phyloP scores from a whole-genome alignment of 2,888 invertebrate genomes.

The Tinea semifulvella region DNA sequence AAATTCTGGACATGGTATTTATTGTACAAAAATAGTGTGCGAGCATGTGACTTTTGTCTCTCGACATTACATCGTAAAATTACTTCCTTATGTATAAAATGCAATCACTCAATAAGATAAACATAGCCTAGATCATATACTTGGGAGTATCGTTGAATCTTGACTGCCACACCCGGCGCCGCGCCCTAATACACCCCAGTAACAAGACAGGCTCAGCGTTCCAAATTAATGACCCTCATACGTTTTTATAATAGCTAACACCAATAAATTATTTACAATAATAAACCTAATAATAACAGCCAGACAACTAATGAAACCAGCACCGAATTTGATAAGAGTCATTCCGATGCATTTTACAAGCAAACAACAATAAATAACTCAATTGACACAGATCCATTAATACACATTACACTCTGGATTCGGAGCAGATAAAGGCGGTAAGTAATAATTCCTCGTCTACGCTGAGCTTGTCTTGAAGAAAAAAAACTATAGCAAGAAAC shows the following conservation, averaged over 20 bases:
- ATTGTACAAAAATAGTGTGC: conserved; percentile 68
- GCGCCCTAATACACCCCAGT: conserved; percentile 24
- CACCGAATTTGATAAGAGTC: conserved; percentile 10
- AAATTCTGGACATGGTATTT: conserved; percentile 60
- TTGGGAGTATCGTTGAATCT: conserved; percentile 60
- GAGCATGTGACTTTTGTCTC: conserved; percentile 61
- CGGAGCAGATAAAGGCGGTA: conserved; percentile 38
- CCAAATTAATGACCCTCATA: neutral
- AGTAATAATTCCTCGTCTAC: conserved; percentile 48
- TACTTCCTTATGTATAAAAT: conserved; percentile 52
- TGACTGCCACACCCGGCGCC: conserved; percentile 44
- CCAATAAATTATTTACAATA: conserved; percentile 2
- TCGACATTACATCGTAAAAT: conserved; percentile 56
- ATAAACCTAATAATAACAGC: too few relatives aligned
- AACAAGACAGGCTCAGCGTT: conserved; percentile 33
- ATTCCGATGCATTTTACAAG: neutral
- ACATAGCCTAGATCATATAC: conserved; percentile 51
- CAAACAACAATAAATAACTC: conserved; percentile 25
- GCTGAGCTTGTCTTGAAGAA: conserved; percentile 44
- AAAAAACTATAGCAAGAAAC: conserved; percentile 50
- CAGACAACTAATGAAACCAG: neutral
- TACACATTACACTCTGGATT: conserved; percentile 37
- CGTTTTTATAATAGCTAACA: too few relatives aligned
- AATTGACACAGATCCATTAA: conserved; percentile 28
- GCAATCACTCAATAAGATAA: conserved; percentile 62